Base-by-base conservation (phyloP, 2,888 invertebrate species). In the Panopea generosa region DNA sequence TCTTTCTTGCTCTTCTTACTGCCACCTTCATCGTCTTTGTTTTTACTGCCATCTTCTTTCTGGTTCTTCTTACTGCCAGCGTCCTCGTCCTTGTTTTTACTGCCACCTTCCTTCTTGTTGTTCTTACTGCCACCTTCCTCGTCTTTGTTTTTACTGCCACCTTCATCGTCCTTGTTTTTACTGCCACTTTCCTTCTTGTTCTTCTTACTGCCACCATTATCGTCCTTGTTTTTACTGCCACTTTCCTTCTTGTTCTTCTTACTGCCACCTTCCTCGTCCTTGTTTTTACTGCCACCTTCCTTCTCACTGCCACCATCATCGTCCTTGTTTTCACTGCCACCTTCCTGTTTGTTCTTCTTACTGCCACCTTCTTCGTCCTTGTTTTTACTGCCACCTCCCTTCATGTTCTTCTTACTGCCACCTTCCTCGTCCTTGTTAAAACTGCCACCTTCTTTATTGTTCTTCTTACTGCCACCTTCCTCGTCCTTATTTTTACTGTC, bases 361-460 rank as follows among this genome's bases (percentile, higher is more conserved):
- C 45, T 52, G 40, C 22, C 26, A 40, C 38, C 53, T 38, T 47
- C 22, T 43, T 47, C 62, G 20, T 62, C 61, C n/a, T n/a, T n/a
- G n/a, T n/a, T n/a, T n/a, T n/a, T n/a, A n/a, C n/a, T n/a, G n/a
- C n/a, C n/a, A n/a, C 45, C 47, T 38, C 49, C 53, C 53, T 43
- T 0, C 45, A 18, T 61, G 45, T 29, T 22, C 49, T 43, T 33
- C 26, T 26, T 38, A 38, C 53, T 20, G 11, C 22, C 24, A 16
- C 29, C 18, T 27, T 52, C 40, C 47, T 56, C 27, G 3, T 40
- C 24, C 33, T 29, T 24, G 22, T 27, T 18, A 18, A 3, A 4
- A 2, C 4, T 29, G 33, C 14, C 6, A 29, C 7, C 20, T 33
- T 6, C 18, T 7, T 18, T 4, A 9, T 38, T 27, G 3, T 27